Base-by-base conservation (phyloP, 2,888 invertebrate genomes). In the Meta bourneti region DNA sequence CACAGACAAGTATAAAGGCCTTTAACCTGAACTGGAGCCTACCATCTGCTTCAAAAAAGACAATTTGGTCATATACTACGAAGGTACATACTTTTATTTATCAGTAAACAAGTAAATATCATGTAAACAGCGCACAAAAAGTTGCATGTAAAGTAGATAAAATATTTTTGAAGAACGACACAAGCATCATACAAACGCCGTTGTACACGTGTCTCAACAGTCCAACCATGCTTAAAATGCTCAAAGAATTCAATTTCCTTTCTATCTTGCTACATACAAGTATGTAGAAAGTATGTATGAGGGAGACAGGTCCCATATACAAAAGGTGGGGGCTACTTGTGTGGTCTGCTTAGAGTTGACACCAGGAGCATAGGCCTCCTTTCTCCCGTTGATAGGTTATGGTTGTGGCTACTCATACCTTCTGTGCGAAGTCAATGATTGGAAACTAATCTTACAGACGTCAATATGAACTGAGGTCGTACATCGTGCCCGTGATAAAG, bases 361-460 rank as follows among this genome's bases (percentile, higher is more conserved):
- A 81, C 86, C 71, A 82, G 20, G 16, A 13, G 82, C 61, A 71
- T 16, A 54, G 77, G 16, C 34, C 20, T 75, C n/a, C 72, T 89
- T 19, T 82, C 70, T 89, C n/a, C 75, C 13, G 48, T 19, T 75
- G 81, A 70, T 81, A 75, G 75, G 74, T 52, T 61, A 48, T 72
- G 51, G 54, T 20, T 61, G 51, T 69, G 6, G 13, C 48, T 54
- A 78, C 52, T 79, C 34, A 16, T 85, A 52, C 70, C 85, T 81
- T 82, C 77, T 91, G 87, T 91, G 87, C 77, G 82, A 87, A 91
- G 87, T 91, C 91, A 91, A 8, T 78, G 81, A 75, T 87, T 71
- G 91, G 86, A 91, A 91, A 77, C 48, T 82, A 82, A 91, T 83
- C 87, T 87, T 11, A 6, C 6, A 19, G 87, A 91, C 91, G 61